Percentiles rank a stretch among this genome's conserved stretches.
These are phyloP conservation scores for Melanocharis versteri DNA, from an alignment of 2,113 vertebrate genomes.

Conservation along the genomic window DNA sequence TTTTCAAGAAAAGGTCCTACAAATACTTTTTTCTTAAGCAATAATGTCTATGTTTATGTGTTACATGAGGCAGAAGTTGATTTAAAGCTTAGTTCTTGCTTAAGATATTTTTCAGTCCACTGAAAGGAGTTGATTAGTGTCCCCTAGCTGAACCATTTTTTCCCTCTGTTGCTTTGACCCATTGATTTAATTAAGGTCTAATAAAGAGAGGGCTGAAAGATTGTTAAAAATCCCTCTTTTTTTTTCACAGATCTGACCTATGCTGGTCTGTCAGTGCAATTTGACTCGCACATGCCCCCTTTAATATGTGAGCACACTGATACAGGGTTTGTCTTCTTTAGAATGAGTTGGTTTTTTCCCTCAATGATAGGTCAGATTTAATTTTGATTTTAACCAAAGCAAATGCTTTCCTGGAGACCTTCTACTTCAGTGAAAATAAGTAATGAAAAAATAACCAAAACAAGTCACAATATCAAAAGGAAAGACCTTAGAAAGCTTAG, in stretches of 20 bases:
- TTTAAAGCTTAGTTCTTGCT: slow-evolving; percentile 3
- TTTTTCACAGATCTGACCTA: not conserved
- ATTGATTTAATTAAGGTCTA: slow-evolving; percentile 54
- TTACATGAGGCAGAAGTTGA: not conserved
- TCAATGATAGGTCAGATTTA: not conserved
- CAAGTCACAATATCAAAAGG: slow-evolving; percentile 13
- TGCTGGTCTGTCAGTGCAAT: not conserved
- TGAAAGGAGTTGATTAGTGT: slow-evolving; percentile 13
- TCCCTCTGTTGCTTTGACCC: slow-evolving; percentile 35
- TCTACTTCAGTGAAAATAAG: slow-evolving; percentile 8
- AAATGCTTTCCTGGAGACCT: slow-evolving; percentile 10
- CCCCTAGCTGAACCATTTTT: slow-evolving; percentile 30
- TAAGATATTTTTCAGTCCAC: not conserved
- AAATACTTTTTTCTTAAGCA: not conserved
- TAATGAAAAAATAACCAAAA: slow-evolving; percentile 35
- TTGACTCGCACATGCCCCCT: not conserved
- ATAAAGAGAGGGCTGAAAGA: slow-evolving; percentile 56
- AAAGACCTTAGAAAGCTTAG: slow-evolving; percentile 25
- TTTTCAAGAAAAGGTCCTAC: not conserved
- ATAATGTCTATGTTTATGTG: not conserved
- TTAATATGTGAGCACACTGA: not conserved
- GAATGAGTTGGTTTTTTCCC: not conserved
- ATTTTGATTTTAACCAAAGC: slow-evolving; percentile 35
- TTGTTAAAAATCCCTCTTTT: not conserved
- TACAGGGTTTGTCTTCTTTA: not conserved